These are phyloP conservation scores for Cataglyphis albicans DNA, from an alignment of 2,888 invertebrate species.

Conservation along the genomic window DNA sequence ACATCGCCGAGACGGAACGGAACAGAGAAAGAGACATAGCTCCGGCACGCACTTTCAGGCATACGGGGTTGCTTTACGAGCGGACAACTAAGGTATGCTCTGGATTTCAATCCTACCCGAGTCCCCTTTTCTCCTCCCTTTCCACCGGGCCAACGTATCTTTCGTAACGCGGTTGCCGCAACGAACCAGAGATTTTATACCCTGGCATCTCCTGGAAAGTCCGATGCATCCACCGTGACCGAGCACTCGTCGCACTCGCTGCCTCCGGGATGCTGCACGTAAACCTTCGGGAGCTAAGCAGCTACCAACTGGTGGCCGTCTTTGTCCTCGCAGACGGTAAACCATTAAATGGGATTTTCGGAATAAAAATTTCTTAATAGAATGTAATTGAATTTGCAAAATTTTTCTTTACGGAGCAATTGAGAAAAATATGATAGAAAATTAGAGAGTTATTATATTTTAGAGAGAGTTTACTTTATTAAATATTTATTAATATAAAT, in stretches of 20 bases:
- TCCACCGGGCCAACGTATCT: conserved; percentile 70
- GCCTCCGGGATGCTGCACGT: conserved; percentile 72
- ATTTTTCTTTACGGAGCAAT: neutral
- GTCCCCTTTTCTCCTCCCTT: conserved; percentile 60
- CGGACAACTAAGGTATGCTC: conserved; percentile 86
- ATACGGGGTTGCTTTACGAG: conserved; percentile 86
- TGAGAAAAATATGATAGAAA: neutral
- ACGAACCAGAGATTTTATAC: conserved; percentile 74
- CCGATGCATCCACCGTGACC: conserved; percentile 77
- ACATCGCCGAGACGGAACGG: conserved; percentile 57
- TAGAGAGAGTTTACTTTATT: neutral
- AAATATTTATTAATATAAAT: neutral
- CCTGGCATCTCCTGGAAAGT: conserved; percentile 60
- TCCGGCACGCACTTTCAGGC: conserved; percentile 79
- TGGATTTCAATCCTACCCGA: conserved; percentile 71
- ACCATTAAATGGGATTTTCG: conserved; percentile 16
- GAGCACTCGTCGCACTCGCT: conserved; percentile 67
- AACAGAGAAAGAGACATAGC: conserved; percentile 54
- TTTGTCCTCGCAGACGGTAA: conserved; percentile 35
- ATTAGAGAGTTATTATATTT: neutral
- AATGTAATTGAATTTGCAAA: neutral
- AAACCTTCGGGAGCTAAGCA: conserved; percentile 70
- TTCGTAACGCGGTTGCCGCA: conserved; percentile 77
- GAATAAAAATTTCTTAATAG: neutral
- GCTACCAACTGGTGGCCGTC: conserved; percentile 63